phyloP scores from a whole-genome alignment of 2,888 invertebrate species.

The Rhogogaster chlorosoma region DNA sequence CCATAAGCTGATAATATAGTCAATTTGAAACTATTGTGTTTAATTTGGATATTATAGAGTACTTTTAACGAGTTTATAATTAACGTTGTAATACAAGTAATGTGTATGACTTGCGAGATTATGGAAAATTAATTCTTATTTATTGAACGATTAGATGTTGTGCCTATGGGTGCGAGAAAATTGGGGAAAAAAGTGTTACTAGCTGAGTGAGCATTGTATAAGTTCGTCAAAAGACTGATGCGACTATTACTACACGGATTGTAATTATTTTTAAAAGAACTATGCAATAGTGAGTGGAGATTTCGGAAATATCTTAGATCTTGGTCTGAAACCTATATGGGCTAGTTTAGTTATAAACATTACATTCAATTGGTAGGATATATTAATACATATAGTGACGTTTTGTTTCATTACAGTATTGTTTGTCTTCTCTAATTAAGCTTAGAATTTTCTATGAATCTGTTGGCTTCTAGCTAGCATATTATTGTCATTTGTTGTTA shows the following conservation, averaged over 20 bases:
- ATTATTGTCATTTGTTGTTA: constrained; percentile 1
- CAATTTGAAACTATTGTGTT: constrained; percentile 1
- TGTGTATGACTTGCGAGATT: background rate
- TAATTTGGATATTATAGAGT: constrained; percentile 4
- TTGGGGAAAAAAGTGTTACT: background rate
- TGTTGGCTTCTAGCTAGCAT: background rate
- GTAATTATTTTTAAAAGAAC: constrained; percentile 6
- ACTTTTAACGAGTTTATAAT: background rate
- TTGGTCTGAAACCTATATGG: background rate
- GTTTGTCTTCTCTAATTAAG: background rate
- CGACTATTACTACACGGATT: background rate
- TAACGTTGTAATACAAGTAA: background rate
- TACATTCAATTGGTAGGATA: constrained; percentile 22
- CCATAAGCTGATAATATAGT: background rate
- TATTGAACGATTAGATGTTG: background rate
- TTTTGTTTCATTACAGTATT: background rate
- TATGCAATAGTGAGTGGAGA: background rate
- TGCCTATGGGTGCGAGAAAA: background rate
- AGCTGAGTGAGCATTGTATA: background rate
- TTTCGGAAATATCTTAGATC: background rate
- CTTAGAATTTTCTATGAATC: background rate
- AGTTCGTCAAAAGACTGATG: constrained; percentile 1
- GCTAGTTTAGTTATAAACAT: background rate
- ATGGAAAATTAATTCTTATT: background rate
- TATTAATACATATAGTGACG: constrained; percentile 17